Evolutionary conservation across 2,113 vertebrate species (phyloP), one percentile per base, ranked within the genome.

Genomic region (Ondatra zibethicus): DNA sequence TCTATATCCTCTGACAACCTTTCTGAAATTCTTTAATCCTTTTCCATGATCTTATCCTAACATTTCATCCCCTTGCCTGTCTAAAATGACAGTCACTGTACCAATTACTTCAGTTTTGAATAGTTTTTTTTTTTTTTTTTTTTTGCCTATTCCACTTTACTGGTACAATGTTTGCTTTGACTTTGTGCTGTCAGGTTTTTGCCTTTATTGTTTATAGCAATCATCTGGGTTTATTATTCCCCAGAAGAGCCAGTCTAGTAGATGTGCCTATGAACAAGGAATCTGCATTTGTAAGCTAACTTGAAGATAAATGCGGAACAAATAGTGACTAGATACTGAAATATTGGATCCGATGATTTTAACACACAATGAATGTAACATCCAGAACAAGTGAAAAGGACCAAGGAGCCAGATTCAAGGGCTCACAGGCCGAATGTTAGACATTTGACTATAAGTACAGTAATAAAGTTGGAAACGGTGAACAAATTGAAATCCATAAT

Each of bases 381-480:
- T 61, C 5, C 45, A 2, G 13, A 14, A 45, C 47, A 82, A 81
- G 31, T 81, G 21, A 92, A 25, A 92, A 63, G 45, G 45, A 47
- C 1, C 70, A 65, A 29, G 25, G 55, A 63, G 5, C 36, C n/a
- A 84, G n/a, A 63, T 65, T 82, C 33, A 78, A 77, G 31, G n/a
- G 8, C 81, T 80, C 31, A 45, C 16, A 76, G 14, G 72, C 2
- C 31, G 80, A 88, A 47, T 63, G 12, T 47, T 55, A 12, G 29
- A 29, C 3, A 63, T 27, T 88, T 76, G 55, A 70, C 14, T 68
- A 31, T 39, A 33, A 81, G 91, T 89, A 89, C 27, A 63, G 14
- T 66, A 77, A 77, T 81, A 82, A 50, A 88, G 89, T 87, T 50
- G 92, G 42, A 93, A 93, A 89, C 16, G 36, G 31, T 90, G 45